A percentile compares a stretch with the other conserved stretches of the same genome.
Evolutionary conservation across 2,888 invertebrate genomes (phyloP).

Genomic region (Clepsis dumicolana): DNA sequence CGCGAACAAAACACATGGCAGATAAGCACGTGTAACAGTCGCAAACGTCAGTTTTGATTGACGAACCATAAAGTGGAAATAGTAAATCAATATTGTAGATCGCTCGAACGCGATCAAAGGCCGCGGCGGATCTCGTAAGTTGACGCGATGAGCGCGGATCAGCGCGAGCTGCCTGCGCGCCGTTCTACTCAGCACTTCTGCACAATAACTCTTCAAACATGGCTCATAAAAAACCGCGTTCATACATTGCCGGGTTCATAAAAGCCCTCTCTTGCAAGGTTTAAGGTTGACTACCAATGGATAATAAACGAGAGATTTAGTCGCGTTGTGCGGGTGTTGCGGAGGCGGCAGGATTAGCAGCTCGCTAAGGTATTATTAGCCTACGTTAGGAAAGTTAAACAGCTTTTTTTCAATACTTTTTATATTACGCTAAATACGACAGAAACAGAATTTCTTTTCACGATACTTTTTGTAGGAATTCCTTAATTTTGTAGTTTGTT

Average conservation of each 20-base stretch:
- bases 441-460: too few relatives aligned
- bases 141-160: constrained; percentile 25
- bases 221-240: neutral
- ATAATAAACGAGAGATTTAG: neutral
- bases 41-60: neutral
- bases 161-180: constrained; percentile 12
- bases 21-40: neutral
- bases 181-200: neutral
- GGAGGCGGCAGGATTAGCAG: neutral
- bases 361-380: neutral
- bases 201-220: too few relatives aligned
- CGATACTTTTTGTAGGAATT: too few relatives aligned
- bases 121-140: neutral
- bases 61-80: constrained; percentile 9
- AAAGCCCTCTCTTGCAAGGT: neutral
- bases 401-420: neutral
- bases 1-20: neutral
- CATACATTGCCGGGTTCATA: neutral
- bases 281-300: neutral
- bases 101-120: constrained; percentile 20
- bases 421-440: neutral
- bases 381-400: neutral
- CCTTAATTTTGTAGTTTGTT: too few relatives aligned
- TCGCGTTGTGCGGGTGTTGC: neutral
- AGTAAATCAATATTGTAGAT: constrained; percentile 18